Base-by-base conservation (phyloP, 2,797 vertebrate genomes). In the Danio jaintianensis region DNA sequence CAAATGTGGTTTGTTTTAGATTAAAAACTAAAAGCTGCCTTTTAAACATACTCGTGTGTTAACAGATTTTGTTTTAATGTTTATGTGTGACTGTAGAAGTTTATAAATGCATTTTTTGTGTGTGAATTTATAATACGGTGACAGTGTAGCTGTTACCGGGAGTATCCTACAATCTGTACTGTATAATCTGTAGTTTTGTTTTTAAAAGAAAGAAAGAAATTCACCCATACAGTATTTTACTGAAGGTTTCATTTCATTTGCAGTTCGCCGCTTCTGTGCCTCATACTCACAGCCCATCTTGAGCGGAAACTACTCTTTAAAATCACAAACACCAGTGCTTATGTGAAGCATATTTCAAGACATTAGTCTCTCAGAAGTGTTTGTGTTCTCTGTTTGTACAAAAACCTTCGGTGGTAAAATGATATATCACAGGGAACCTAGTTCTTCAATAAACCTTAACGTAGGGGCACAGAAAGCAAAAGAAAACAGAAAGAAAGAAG, bases 311-410 rank as follows among this genome's bases (percentile, higher is more conserved):
- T n/a, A 13, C 29, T 7, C 29, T 62, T 47, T 50, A 80, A 63
- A 55, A 59, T 56, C 22, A 72, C 79, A 73, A 73, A 68, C 72
- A 66, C 42, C 16, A 47, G 45, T 16, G 40, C 72, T 72, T 50
- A 55, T 71, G 63, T 53, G 40, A 66, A 75, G 56, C 71, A 62
- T 59, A 64, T 79, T 75, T 55, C 77, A 76, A 75, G 67, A 53
- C 78, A 86, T 86, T 83, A 70, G 75, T 86, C 80, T 84, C 73
- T 52, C 11, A 50, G 72, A 80, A 84, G 82, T 86, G 67, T 84
- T 84, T 75, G 72, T 38, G 38, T 80, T 86, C 80, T 18, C 22
- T 79, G 75, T 82, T 83, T 80, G 68, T 80, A 78, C 80, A 84
- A 78, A 84, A 80, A 82, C 56, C 72, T 82, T 79, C 56, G 29